Percentiles rank a stretch among this genome's conserved stretches.
Evolutionary conservation across 2,888 invertebrate species (phyloP).

Genomic region (Oscheius sp.): DNA sequence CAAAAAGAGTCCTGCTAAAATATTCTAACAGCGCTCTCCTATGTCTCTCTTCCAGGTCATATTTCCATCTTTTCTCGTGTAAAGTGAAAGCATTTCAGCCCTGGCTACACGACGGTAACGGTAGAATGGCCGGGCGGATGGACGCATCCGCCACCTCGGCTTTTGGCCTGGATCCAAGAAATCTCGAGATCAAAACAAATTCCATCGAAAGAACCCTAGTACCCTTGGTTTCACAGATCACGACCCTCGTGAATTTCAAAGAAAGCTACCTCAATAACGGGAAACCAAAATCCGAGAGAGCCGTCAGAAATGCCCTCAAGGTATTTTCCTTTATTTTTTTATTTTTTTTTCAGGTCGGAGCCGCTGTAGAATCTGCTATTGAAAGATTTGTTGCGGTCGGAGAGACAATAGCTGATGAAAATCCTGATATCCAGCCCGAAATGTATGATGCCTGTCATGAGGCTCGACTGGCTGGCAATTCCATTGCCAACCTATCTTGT

Average conservation of each 20-base stretch:
- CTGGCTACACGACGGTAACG: conserved; percentile 1
- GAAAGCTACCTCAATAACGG: conserved; percentile 76
- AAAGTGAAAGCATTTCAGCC: conserved; percentile 1
- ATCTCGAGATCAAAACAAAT: conserved; percentile 86
- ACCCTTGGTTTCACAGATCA: conserved; percentile 92
- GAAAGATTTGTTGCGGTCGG: conserved; percentile 97
- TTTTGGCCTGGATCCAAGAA: conserved; percentile 65
- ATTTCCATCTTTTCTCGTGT: too few relatives aligned
- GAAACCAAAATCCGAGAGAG: conserved; percentile 76
- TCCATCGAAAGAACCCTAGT: conserved; percentile 92
- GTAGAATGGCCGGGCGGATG: conserved; percentile 7
- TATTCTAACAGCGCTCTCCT: conserved; percentile 3
- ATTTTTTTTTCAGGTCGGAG: conserved; percentile 80
- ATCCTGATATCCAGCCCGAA: conserved; percentile 92
- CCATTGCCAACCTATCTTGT: conserved; percentile 63
- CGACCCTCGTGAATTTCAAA: conserved; percentile 86
- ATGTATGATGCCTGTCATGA: conserved; percentile 99
- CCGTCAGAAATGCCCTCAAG: conserved; percentile 80
- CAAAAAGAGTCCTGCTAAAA: neutral
- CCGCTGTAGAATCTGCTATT: conserved; percentile 93
- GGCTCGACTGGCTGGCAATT: conserved; percentile 83
- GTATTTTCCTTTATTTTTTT: conserved; percentile 37
- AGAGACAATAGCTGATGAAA: conserved; percentile 97
- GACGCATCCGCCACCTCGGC: conserved; percentile 27
- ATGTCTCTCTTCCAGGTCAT: conserved; percentile 4